A percentile compares a stretch with the other conserved stretches of the same genome.
Conservation (phyloP, 2,113 vertebrate species). For the Uropsilus gracilis region DNA sequence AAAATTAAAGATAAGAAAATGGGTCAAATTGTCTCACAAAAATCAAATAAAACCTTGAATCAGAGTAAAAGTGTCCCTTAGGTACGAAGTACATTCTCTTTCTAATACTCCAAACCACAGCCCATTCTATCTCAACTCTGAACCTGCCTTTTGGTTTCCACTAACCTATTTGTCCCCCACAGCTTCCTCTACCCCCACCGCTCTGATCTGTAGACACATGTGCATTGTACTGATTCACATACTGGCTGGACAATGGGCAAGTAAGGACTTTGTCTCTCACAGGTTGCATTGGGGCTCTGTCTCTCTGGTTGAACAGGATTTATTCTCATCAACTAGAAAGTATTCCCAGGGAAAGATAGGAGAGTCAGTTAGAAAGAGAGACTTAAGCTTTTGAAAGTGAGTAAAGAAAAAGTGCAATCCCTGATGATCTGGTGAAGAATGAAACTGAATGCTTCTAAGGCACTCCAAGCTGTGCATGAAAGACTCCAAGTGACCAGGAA, state of each 20-base stretch:
- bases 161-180: not conserved
- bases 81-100: not conserved
- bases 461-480: constrained; percentile 26
- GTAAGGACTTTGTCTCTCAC: not conserved
- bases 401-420: not conserved
- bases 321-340: not conserved
- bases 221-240: not conserved
- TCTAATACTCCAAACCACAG: not conserved
- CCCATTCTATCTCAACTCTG: not conserved
- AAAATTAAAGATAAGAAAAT: not conserved
- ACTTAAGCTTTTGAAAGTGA: constrained; percentile 3
- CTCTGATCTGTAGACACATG: not conserved
- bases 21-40: not conserved
- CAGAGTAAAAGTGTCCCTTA: not conserved
- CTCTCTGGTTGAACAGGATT: not conserved
- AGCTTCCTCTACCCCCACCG: not conserved
- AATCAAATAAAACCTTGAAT: not conserved
- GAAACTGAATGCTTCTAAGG: constrained; percentile 10
- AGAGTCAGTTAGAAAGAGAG: not conserved
- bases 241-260: not conserved
- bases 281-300: not conserved
- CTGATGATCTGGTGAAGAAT: constrained; percentile 23
- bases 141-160: not conserved
- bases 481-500: not conserved
- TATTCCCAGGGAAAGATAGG: constrained; percentile 26